Conservation (phyloP, 2,797 vertebrate genomes). For the Acanthornis magna region DNA sequence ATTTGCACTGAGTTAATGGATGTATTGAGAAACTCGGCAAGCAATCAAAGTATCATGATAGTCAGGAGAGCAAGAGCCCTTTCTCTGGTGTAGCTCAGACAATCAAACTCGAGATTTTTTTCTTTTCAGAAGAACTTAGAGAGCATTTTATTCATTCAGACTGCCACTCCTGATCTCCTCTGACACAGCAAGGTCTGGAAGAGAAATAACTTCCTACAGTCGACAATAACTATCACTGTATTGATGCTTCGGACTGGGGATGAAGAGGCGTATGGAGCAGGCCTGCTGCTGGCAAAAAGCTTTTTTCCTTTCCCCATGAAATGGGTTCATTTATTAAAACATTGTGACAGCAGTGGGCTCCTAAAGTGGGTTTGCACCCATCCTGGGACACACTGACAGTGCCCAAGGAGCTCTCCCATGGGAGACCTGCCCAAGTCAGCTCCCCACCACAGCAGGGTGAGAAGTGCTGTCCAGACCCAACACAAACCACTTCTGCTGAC, state of each 20-base stretch:
- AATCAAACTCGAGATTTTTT: not conserved
- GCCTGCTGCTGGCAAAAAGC: not conserved
- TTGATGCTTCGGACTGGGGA: accelerated
- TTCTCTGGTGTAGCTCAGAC: not conserved
- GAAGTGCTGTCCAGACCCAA: not conserved
- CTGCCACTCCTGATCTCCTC: not conserved
- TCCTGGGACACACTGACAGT: not conserved
- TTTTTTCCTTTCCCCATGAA: not conserved
- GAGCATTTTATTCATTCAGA: not conserved
- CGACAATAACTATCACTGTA: not conserved
- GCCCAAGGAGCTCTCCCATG: accelerated
- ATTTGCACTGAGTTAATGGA: not conserved
- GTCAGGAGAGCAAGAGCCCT: not conserved
- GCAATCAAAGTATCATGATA: not conserved
- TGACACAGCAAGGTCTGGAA: not conserved
- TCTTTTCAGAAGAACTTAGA: not conserved
- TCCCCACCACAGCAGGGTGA: not conserved
- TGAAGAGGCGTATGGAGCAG: accelerated
- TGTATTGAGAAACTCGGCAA: not conserved
- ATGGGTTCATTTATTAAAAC: not conserved
- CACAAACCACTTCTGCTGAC: not conserved
- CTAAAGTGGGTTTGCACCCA: not conserved
- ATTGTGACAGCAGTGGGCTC: not conserved
- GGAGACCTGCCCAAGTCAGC: not conserved
- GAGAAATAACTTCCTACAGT: not conserved